phyloP scores from a whole-genome alignment of 2,888 invertebrate genomes.

The Metopia argyrocephala region DNA sequence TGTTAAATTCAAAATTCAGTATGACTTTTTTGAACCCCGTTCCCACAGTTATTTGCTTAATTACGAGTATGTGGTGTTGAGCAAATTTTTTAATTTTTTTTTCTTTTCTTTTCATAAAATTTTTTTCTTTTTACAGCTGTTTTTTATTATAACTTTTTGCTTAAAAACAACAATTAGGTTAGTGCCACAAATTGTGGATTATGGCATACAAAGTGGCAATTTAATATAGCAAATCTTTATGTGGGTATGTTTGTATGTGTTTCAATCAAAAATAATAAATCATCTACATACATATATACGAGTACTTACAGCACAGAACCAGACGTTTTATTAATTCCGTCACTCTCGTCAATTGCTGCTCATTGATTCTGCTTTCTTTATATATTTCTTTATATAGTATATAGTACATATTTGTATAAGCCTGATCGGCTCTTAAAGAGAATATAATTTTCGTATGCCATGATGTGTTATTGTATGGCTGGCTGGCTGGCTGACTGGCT shows the following conservation, averaged over 20 bases:
- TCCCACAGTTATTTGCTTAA: slow-evolving; percentile 64
- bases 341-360: slow-evolving; percentile 21
- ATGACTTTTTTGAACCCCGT: slow-evolving; percentile 60
- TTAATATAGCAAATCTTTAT: background rate
- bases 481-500: no score
- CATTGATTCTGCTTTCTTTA: slow-evolving; percentile 17
- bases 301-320: no score
- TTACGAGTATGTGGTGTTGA: slow-evolving; percentile 52
- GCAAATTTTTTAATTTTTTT: slow-evolving; percentile 33
- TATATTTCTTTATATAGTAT: slow-evolving; percentile 34
- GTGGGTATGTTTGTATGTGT: slow-evolving; percentile 34
- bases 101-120: slow-evolving; percentile 10
- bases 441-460: slow-evolving; percentile 1
- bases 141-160: slow-evolving; percentile 39
- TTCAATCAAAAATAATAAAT: slow-evolving; percentile 59
- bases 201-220: slow-evolving; percentile 54
- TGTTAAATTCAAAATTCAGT: slow-evolving; percentile 26
- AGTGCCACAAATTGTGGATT: slow-evolving; percentile 58
- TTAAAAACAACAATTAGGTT: slow-evolving; percentile 30
- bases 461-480: slow-evolving; percentile 6
- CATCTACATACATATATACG: slow-evolving; percentile 44
- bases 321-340: slow-evolving; percentile 48
- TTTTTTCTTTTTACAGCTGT: slow-evolving; percentile 42
- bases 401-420: slow-evolving; percentile 13
- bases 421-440: slow-evolving; percentile 13